These are phyloP conservation scores for Eulacestoma nigropectus DNA, from an alignment of 2,113 vertebrate species.

Conservation along the genomic window DNA sequence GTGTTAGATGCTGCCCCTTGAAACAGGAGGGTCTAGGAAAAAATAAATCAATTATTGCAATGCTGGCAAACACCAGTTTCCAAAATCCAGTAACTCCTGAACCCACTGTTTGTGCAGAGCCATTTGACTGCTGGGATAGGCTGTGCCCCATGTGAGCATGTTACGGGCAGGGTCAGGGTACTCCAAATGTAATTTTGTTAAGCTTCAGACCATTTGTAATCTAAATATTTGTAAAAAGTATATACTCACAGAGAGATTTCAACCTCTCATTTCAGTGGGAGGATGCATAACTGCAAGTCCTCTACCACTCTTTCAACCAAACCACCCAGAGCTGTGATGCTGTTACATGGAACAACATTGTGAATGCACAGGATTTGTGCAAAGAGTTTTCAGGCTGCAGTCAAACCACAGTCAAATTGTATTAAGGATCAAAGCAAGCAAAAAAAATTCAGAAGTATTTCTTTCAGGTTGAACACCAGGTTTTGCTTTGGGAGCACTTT, in stretches of 20 bases:
- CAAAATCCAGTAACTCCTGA: background rate
- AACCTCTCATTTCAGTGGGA: background rate
- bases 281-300: background rate
- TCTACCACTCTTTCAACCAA: background rate
- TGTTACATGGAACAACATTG: background rate
- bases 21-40: background rate
- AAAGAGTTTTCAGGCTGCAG: slow-evolving; percentile 1
- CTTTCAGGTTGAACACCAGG: background rate
- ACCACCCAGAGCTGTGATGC: background rate
- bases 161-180: background rate
- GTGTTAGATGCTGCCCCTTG: background rate
- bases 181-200: background rate
- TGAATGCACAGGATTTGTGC: background rate
- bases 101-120: background rate
- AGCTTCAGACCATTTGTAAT: background rate
- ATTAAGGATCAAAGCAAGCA: slow-evolving; percentile 13
- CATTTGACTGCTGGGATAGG: background rate
- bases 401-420: slow-evolving; percentile 15
- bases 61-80: background rate
- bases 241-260: background rate
- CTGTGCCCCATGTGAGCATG: accelerated
- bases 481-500: background rate
- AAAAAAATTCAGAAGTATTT: background rate
- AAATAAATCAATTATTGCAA: background rate
- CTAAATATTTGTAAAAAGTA: slow-evolving; percentile 17